These are phyloP conservation scores for Fopius arisanus DNA, from an alignment of 1,140 invertebrate species.

Conservation along the genomic window DNA sequence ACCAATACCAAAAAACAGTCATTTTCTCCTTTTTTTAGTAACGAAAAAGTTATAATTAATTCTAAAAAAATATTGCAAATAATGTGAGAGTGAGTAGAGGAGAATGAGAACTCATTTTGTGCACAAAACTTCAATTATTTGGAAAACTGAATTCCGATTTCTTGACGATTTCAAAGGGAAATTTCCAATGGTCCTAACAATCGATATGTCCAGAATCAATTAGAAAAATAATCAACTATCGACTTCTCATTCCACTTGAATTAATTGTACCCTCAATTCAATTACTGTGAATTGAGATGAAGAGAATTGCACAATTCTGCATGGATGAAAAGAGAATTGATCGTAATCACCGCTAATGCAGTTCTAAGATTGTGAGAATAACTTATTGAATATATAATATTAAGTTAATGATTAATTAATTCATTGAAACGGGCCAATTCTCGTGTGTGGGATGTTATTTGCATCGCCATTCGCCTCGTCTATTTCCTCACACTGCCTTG, in stretches of 20 bases:
- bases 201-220: neutral
- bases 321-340: neutral
- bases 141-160: neutral
- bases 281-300: neutral
- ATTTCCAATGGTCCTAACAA: neutral
- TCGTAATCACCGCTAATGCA: too few species aligned
- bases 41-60: neutral
- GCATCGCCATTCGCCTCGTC: slow-evolving; percentile 18
- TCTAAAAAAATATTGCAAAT: neutral
- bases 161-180: too few species aligned
- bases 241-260: neutral
- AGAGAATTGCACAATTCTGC: neutral
- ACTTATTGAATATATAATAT: slow-evolving; percentile 12
- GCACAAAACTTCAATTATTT: neutral
- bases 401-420: slow-evolving; percentile 13
- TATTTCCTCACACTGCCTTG: slow-evolving; percentile 30
- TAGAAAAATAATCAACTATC: neutral
- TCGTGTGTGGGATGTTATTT: slow-evolving; percentile 7
- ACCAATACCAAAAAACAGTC: neutral
- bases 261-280: neutral
- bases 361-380: too few species aligned
- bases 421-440: slow-evolving; percentile 26
- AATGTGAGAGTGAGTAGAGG: neutral
- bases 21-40: neutral
- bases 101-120: neutral